These are phyloP conservation scores for Onthophagus sagittarius DNA, from an alignment of 2,888 invertebrate genomes.

Conservation along the genomic window DNA sequence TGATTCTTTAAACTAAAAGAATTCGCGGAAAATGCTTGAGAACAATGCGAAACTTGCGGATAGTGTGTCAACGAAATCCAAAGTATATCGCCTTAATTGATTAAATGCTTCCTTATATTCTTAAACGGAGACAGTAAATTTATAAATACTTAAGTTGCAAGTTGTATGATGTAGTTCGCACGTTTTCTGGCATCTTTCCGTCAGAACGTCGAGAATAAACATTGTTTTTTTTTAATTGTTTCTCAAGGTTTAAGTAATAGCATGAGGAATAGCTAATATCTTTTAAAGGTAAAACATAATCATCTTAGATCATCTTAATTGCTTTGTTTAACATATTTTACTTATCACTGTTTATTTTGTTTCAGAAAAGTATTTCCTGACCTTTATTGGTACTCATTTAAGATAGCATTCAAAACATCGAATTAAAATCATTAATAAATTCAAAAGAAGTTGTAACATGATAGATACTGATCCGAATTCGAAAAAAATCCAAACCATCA, in stretches of 20 bases:
- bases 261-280: background rate
- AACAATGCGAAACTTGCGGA: background rate
- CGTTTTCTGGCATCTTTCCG: background rate
- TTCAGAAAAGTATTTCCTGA: conserved; percentile 5
- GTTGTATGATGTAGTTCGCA: conserved; percentile 4
- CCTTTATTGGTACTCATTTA: background rate
- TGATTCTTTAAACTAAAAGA: background rate
- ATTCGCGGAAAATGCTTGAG: background rate
- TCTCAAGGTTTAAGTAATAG: background rate
- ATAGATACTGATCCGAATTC: conserved; percentile 75
- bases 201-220: background rate
- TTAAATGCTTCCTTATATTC: conserved; percentile 27
- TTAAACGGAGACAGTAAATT: conserved; percentile 24
- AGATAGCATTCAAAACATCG: background rate
- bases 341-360: background rate
- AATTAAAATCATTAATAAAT: conserved; percentile 19
- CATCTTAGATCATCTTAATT: background rate
- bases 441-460: conserved; percentile 66
- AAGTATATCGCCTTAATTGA: conserved; percentile 24
- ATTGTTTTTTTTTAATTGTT: background rate
- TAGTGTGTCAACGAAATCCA: conserved; percentile 2
- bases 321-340: background rate
- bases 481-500: conserved; percentile 58
- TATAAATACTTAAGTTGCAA: conserved; percentile 16
- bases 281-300: background rate